Percentiles rank a stretch among this genome's conserved stretches.
Evolutionary conservation across 2,888 invertebrate species (phyloP).

Genomic region (Tethea ocularis): DNA sequence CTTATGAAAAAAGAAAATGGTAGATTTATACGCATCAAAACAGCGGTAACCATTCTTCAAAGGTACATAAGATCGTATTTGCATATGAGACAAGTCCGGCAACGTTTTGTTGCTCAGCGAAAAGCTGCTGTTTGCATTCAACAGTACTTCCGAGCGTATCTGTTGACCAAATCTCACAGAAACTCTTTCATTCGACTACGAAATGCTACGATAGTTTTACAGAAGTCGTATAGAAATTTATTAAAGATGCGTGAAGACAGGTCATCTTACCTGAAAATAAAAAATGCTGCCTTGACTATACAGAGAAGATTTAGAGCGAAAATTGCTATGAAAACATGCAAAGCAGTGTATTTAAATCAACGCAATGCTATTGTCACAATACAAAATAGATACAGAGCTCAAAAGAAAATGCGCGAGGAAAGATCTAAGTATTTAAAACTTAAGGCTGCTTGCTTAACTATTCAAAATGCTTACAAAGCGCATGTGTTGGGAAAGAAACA

Average conservation of each 20-base stretch:
- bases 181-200: conserved; percentile 33
- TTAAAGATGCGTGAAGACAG: conserved; percentile 60
- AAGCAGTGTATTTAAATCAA: conserved; percentile 44
- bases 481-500: conserved; percentile 47
- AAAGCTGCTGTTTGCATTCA: conserved; percentile 46
- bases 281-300: conserved; percentile 46
- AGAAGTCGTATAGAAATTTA: conserved; percentile 67
- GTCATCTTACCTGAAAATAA: conserved; percentile 34
- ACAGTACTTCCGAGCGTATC: conserved; percentile 41
- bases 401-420: conserved; percentile 55
- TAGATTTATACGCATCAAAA: conserved; percentile 58
- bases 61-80: conserved; percentile 66
- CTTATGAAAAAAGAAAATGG: conserved; percentile 60
- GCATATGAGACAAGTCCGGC: conserved; percentile 47
- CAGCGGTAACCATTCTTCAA: conserved; percentile 76
- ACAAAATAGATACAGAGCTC: conserved; percentile 72
- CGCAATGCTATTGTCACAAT: conserved; percentile 55
- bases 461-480: conserved; percentile 73
- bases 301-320: conserved; percentile 66
- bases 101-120: conserved; percentile 44
- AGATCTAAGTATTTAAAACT: conserved; percentile 48
- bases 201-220: conserved; percentile 52
- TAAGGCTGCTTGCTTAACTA: conserved; percentile 49
- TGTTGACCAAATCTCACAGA: conserved; percentile 39
- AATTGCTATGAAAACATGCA: conserved; percentile 48